Conservation (phyloP, 2,888 invertebrate species). For the Erebia epiphron region DNA sequence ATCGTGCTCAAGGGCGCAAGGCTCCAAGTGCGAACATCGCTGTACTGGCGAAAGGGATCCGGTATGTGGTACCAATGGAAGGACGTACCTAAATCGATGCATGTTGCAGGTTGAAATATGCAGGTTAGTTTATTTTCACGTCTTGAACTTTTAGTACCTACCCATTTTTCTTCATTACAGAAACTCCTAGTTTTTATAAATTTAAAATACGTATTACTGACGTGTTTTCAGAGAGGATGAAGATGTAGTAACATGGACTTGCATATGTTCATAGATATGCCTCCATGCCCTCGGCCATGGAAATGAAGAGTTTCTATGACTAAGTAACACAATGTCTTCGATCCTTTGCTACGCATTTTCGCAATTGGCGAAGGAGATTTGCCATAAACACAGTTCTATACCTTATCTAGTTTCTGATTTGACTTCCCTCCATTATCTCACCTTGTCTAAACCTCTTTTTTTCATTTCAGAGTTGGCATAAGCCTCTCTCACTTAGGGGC, state of each 20-base stretch:
- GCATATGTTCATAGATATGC: too few species aligned
- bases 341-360: too few species aligned
- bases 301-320: too few species aligned
- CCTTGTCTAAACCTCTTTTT: background rate
- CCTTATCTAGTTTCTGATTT: background rate
- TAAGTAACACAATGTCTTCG: too few species aligned
- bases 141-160: too few species aligned
- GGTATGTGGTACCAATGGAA: constrained; percentile 89
- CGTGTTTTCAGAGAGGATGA: too few species aligned
- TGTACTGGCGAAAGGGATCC: constrained; percentile 93
- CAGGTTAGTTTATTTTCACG: constrained; percentile 72
- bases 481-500: constrained; percentile 94
- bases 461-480: constrained; percentile 87
- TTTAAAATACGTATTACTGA: too few species aligned
- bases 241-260: too few species aligned
- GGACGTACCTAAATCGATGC: constrained; percentile 93
- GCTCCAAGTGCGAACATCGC: constrained; percentile 87
- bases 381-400: background rate
- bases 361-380: too few species aligned
- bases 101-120: constrained; percentile 89
- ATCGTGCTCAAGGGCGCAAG: constrained; percentile 85
- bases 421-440: background rate
- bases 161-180: too few species aligned
- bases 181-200: too few species aligned
- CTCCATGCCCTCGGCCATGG: too few species aligned